Conservation (phyloP, 2,113 vertebrate genomes). For the Hippopotamus amphibius region DNA sequence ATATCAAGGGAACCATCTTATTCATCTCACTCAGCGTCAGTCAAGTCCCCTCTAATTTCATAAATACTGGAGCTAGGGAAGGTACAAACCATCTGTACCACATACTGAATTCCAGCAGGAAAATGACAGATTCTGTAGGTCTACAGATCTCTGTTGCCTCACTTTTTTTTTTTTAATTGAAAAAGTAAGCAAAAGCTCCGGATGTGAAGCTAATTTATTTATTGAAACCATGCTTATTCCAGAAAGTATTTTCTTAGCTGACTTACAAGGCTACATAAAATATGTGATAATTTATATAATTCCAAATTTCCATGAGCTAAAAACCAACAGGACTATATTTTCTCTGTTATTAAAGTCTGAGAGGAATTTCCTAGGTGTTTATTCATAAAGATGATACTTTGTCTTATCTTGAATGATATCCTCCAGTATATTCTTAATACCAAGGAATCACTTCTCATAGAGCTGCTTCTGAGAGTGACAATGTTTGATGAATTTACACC, state of each 20-base stretch:
- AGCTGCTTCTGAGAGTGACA: neutral
- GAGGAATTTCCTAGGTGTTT: neutral
- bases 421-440: neutral
- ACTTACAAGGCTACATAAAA: neutral
- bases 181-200: neutral
- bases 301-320: slow-evolving; percentile 1
- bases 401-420: neutral
- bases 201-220: neutral
- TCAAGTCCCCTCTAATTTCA: neutral
- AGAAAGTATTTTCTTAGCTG: neutral
- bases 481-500: neutral
- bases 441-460: neutral
- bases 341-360: neutral
- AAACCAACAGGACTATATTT: neutral
- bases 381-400: neutral
- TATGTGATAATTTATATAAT: neutral
- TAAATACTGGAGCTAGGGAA: neutral
- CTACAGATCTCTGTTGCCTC: neutral
- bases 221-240: neutral
- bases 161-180: neutral
- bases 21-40: neutral
- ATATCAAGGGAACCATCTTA: neutral
- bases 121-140: neutral
- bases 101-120: neutral
- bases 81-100: neutral